Conservation (phyloP, 92 coral and sea anemone genomes). For the Desmophyllum pertusum region DNA sequence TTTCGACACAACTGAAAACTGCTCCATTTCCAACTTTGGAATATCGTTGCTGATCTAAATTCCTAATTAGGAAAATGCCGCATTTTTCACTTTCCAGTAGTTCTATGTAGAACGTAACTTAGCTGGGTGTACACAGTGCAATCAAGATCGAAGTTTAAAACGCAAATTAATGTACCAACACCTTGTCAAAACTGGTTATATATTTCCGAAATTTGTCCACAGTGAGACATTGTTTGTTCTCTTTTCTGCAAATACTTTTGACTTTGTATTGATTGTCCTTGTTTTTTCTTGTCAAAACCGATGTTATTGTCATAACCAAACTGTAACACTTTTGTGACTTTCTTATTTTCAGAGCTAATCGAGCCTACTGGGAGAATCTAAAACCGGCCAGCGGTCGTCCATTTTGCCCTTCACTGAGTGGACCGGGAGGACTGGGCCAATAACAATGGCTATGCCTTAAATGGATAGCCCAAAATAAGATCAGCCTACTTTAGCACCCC, state of each 20-base stretch:
- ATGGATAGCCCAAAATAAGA: too few relatives aligned
- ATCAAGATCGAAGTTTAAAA: neutral
- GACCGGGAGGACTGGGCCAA: neutral
- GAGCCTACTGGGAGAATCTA: constrained; percentile 55
- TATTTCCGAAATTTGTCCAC: neutral
- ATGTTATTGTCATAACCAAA: neutral
- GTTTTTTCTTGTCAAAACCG: neutral
- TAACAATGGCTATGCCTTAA: neutral
- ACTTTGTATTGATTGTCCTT: neutral
- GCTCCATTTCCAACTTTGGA: too few relatives aligned
- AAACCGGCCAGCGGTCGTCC: constrained; percentile 61
- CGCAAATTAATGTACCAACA: neutral
- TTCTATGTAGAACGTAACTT: too few relatives aligned
- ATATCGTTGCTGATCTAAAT: too few relatives aligned
- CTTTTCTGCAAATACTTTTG: neutral
- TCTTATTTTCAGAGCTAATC: constrained; percentile 39
- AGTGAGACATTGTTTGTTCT: neutral
- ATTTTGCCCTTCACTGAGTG: constrained; percentile 34
- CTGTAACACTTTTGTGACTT: neutral
- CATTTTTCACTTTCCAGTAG: too few relatives aligned
- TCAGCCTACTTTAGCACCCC: too few relatives aligned
- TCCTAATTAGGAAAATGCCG: too few relatives aligned
- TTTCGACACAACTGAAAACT: too few relatives aligned
- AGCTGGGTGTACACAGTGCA: neutral
- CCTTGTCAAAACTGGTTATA: neutral